phyloP scores from a whole-genome alignment of 2,888 invertebrate species.

The Merodon equestris region DNA sequence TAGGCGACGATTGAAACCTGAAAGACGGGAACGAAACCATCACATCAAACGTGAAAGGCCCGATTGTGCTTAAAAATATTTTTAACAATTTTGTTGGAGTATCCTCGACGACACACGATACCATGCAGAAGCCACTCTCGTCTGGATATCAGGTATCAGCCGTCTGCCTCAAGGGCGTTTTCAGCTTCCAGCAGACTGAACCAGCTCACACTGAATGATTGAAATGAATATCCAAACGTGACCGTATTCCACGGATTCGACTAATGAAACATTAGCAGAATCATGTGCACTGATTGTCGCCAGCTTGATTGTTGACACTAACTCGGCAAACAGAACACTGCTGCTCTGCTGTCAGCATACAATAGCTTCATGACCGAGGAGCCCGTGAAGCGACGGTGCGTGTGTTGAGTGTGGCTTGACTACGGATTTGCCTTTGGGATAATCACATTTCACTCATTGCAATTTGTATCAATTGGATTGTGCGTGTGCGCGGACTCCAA shows the following conservation, averaged over 20 bases:
- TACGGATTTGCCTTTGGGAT: neutral
- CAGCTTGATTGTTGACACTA: constrained; percentile 40
- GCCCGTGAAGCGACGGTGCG: too few species aligned
- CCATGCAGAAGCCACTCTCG: constrained; percentile 10
- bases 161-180: neutral
- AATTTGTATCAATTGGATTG: constrained; percentile 43
- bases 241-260: constrained; percentile 53
- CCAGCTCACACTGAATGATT: too few species aligned
- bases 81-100: constrained; percentile 24
- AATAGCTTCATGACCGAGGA: too few species aligned
- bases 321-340: constrained; percentile 22
- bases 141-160: neutral
- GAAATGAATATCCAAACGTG: constrained; percentile 45
- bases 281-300: constrained; percentile 45
- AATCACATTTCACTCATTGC: constrained; percentile 42
- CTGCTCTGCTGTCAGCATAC: too few species aligned
- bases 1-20: constrained; percentile 5
- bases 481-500: neutral
- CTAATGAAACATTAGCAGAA: constrained; percentile 59
- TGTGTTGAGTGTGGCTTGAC: too few species aligned
- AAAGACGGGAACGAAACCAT: constrained; percentile 33
- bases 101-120: too few species aligned
- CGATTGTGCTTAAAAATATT: constrained; percentile 12
- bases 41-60: constrained; percentile 48
- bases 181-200: neutral